Evolutionary conservation across 2,113 vertebrate species (phyloP).

Genomic region (Hassar affinis): DNA sequence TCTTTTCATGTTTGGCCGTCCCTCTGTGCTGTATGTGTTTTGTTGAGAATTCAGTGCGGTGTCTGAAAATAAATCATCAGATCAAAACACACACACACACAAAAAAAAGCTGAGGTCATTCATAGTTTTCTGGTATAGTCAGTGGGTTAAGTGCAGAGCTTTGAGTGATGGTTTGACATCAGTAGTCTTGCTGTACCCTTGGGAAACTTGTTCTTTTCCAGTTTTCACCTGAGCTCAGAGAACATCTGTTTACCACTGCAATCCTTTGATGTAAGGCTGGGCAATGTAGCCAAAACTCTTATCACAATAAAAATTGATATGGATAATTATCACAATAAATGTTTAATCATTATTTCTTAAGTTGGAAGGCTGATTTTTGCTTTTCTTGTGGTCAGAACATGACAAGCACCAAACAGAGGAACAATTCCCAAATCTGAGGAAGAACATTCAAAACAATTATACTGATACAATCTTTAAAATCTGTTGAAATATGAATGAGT

Average conservation of each 20-base stretch:
- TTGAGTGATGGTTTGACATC: conserved; percentile 46
- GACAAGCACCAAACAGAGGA: too few relatives aligned
- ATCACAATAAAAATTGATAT: too few relatives aligned
- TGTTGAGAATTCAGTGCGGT: conserved; percentile 42
- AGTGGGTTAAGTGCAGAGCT: conserved; percentile 20
- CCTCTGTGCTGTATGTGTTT: conserved; percentile 54
- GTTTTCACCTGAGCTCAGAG: background rate
- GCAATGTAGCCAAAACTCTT: too few relatives aligned
- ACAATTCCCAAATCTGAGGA: too few relatives aligned
- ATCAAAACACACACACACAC: conserved; percentile 59
- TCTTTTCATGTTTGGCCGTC: conserved; percentile 55
- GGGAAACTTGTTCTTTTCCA: background rate
- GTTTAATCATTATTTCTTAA: too few relatives aligned
- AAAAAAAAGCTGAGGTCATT: conserved; percentile 63
- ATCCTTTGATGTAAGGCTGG: background rate
- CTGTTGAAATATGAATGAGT: too few relatives aligned
- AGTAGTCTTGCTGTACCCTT: conserved; percentile 48
- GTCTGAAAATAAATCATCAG: conserved; percentile 57
- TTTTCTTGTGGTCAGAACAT: too few relatives aligned
- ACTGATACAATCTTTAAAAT: too few relatives aligned
- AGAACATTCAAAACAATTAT: too few relatives aligned
- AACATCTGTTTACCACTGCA: conserved; percentile 2
- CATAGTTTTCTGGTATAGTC: conserved; percentile 62
- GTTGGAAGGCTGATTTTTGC: too few relatives aligned
- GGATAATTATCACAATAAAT: too few relatives aligned